Evolutionary conservation across 2,888 invertebrate species (phyloP), one percentile per base, ranked within the genome.

Genomic region (Caenorhabditis doughertyi): DNA sequence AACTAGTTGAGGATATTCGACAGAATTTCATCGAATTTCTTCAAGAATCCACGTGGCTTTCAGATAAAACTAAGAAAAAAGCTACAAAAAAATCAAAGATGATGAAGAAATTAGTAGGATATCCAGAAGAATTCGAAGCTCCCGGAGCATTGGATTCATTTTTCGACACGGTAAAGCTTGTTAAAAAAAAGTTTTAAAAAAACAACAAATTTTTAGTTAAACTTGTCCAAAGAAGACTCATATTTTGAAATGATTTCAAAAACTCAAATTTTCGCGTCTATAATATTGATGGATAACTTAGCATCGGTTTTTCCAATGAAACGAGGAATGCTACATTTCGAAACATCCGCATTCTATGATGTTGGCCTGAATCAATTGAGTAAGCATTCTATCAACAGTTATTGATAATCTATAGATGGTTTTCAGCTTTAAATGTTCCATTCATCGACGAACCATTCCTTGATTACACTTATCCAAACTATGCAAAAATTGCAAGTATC

Each of bases 31-130:
- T 35, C 0, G 35, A 51, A 51, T 35, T 29, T 1, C 8, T 67
- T 16, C 16, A 39, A 29, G 35, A 51, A 21, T 67, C 64, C 3
- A 35, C 21, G 4, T 51, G 51, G 65, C 65, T 67, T 51, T 23
- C 23, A 7, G 51, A 35, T 0, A 16, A 9, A 13, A 51, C 51
- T 0, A 67, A 51, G 25, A 21, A 51, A 8, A 67, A 25, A 8
- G 65, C 51, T 3, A 35, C 51, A 0, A 27, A 13, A 11, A 67
- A 67, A 53, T 16, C 51, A 39, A 16, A 51, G 25, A 25, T 8
- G 35, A 51, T 51, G 35, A 35, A 35, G 35, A 49, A 51, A 21
- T 3, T 23, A 0, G n/a, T 67, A 16, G 49, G 65, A 35, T 64
- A 64, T 64, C 32, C 64, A 3, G 13, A 64, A 47, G 64, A 49